A percentile compares a stretch with the other conserved stretches of the same genome.
phyloP scores from a whole-genome alignment of 2,888 invertebrate genomes.

The Branchellion lobata region DNA sequence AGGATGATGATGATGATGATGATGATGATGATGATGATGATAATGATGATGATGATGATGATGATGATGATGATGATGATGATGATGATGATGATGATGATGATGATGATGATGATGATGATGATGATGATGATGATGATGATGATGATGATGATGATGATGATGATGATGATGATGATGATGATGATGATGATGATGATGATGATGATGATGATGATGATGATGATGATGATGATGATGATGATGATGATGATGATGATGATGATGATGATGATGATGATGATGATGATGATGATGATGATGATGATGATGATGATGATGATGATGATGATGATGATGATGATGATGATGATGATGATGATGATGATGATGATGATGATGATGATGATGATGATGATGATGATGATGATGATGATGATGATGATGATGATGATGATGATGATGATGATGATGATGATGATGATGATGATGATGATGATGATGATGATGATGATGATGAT shows the following conservation, averaged over 20 bases:
- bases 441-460: background rate
- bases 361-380: background rate
- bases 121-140: background rate
- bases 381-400: background rate
- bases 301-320: slow-evolving; percentile 9
- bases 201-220: background rate
- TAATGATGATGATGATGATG: slow-evolving; percentile 6
- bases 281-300: slow-evolving; percentile 9
- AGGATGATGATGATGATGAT: too few species aligned
- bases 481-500: background rate
- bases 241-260: background rate
- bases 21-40: too few species aligned
- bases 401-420: background rate
- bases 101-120: background rate
- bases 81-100: slow-evolving; percentile 6
- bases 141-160: background rate
- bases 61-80: slow-evolving; percentile 9
- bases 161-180: background rate
- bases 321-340: background rate
- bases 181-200: slow-evolving; percentile 6
- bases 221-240: background rate
- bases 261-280: too few species aligned
- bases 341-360: background rate
- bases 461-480: background rate
- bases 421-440: slow-evolving; percentile 9